These are phyloP conservation scores for Cistogaster globosa DNA, from an alignment of 2,888 invertebrate genomes.

Conservation along the genomic window DNA sequence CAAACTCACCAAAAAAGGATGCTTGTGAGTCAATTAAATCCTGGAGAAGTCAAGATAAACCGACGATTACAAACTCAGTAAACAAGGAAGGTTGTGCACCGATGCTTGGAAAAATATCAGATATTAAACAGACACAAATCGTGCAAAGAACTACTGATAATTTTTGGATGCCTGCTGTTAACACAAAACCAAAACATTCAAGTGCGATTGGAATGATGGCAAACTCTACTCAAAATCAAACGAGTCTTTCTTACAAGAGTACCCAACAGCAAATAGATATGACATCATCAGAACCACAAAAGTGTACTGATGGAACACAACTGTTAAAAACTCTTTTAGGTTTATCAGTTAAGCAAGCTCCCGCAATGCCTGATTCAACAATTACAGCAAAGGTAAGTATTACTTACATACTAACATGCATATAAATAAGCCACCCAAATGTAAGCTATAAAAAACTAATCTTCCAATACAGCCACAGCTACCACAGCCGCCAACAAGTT, in stretches of 20 bases:
- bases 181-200: constrained; percentile 68
- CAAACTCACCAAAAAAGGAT: not conserved
- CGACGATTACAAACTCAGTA: not conserved
- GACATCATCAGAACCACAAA: constrained; percentile 14
- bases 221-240: not conserved
- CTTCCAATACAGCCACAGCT: constrained; percentile 70
- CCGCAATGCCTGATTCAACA: constrained; percentile 4
- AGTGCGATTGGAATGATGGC: constrained; percentile 32
- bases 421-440: too few relatives aligned
- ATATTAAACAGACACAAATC: constrained; percentile 23
- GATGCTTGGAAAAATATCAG: not conserved
- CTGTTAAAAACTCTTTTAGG: constrained; percentile 57
- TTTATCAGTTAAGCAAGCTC: constrained; percentile 24
- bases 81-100: constrained; percentile 6
- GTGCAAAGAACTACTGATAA: constrained; percentile 59
- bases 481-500: constrained; percentile 77
- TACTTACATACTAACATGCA: not conserved
- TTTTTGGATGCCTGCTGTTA: constrained; percentile 73
- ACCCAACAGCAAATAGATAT: not conserved
- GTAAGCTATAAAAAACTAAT: not conserved
- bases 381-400: constrained; percentile 66
- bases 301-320: constrained; percentile 53
- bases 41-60: constrained; percentile 14
- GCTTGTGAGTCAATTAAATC: not conserved
- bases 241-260: constrained; percentile 2